Percentiles rank a stretch among this genome's conserved stretches.
Evolutionary conservation across 2,797 vertebrate genomes (phyloP).

Genomic region (Xyrichtys novacula): DNA sequence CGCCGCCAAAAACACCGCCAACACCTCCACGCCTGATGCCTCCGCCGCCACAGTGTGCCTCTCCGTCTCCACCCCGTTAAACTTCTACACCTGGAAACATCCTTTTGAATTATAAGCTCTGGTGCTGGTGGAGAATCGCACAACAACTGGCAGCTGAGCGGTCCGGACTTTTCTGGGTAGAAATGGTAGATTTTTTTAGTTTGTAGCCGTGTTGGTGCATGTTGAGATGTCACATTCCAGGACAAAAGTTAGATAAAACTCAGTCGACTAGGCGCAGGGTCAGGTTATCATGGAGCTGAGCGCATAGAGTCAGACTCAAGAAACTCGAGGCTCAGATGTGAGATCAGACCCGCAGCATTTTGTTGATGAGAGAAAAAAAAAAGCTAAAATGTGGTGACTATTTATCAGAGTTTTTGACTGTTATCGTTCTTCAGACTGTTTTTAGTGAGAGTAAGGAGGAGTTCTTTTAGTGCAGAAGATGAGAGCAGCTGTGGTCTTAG

Average conservation of each 20-base stretch:
- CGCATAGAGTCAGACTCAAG: background rate
- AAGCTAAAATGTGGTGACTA: slow-evolving; percentile 35
- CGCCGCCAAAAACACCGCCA: slow-evolving; percentile 76
- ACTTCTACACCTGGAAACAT: background rate
- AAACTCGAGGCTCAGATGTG: background rate
- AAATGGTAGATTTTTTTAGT: slow-evolving; percentile 16
- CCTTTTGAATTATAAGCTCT: slow-evolving; percentile 50
- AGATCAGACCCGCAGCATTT: background rate
- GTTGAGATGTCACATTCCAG: slow-evolving; percentile 82
- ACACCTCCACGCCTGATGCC: slow-evolving; percentile 77
- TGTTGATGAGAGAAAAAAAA: slow-evolving; percentile 1
- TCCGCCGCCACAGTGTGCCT: slow-evolving; percentile 51
- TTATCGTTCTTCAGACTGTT: slow-evolving; percentile 69
- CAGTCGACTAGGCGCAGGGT: background rate
- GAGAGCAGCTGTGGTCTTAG: slow-evolving; percentile 10
- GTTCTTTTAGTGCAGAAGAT: slow-evolving; percentile 18
- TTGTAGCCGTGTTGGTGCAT: slow-evolving; percentile 65
- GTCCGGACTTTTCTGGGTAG: slow-evolving; percentile 29
- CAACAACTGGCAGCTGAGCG: slow-evolving; percentile 77
- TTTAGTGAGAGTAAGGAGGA: slow-evolving; percentile 23
- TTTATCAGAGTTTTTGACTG: slow-evolving; percentile 60
- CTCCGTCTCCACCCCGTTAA: slow-evolving; percentile 23
- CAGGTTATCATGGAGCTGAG: slow-evolving; percentile 12
- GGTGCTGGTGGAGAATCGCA: slow-evolving; percentile 54
- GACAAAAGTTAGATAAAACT: background rate